Base-by-base conservation (phyloP, 37 sponge, comb jelly and placozoan species). In the Beroe ovata region DNA sequence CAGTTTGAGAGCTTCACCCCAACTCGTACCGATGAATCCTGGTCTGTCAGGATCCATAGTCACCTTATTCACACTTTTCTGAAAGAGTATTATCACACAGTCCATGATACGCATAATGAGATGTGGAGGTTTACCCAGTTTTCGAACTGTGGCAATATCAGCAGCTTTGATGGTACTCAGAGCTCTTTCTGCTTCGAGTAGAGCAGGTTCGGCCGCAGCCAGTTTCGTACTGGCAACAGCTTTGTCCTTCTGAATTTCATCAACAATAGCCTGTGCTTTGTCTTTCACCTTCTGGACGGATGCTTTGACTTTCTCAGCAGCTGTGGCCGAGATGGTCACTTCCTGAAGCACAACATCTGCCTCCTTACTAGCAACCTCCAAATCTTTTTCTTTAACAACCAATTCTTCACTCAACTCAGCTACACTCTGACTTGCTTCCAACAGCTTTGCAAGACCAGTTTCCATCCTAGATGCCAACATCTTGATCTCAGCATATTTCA, bases 81-180 rank as follows among this genome's bases (percentile, higher is more conserved):
- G 93, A 72, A 99, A 96, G 30, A 99, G 93, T 23, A 99, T 91
- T 64, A 99, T 88, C 39, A 96, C 96, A 64, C 93, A 95, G 92
- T 99, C 99, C 99, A 99, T 99, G 90, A 99, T 99, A 29, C 99
- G 89, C 99, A 99, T 99, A 89, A 99, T 99, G 60, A 99, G 93
- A 88, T 99, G 99, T 26, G 99, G 99, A 4, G 99, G 99, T 60
- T 96, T 99, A 26, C 92, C 95, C 40, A 99, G 92, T 72, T 96
- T 96, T 16, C 99, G 90, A 8, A 99, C 99, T 39, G 99, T 96
- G 35, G 99, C 92, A 64, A 99, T 99, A 88, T 99, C 93, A 21
- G 91, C 92, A 37, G 99, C 91, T 66, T 99, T 96, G 93, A 99
- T 96, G 35, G 99, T 99, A 90, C 39, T 91, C 59, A 99, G 92